These are phyloP conservation scores for Sylvilagus floridanus DNA, from an alignment of 2,797 vertebrate species.

Conservation along the genomic window DNA sequence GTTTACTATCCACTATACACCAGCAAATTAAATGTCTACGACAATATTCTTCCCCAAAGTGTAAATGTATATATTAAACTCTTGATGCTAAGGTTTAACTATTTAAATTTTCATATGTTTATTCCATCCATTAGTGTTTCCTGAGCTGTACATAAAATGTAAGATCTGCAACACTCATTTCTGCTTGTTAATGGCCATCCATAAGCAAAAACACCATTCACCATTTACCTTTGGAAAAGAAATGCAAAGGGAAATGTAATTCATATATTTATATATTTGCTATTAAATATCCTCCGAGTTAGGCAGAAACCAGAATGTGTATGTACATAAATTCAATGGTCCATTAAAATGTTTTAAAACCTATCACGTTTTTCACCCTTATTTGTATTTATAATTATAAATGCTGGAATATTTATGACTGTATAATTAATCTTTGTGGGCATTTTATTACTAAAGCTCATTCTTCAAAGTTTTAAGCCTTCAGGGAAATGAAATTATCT, in stretches of 20 bases:
- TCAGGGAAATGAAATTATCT: conserved; percentile 70
- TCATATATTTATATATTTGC: conserved; percentile 48
- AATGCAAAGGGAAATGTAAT: conserved; percentile 59
- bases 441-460: conserved; percentile 73
- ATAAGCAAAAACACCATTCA: conserved; percentile 54
- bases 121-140: conserved; percentile 8
- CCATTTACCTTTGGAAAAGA: conserved; percentile 56
- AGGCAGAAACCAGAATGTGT: conserved; percentile 65
- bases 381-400: conserved; percentile 75
- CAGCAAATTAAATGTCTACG: conserved; percentile 25
- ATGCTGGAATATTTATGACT: conserved; percentile 72
- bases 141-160: conserved; percentile 36
- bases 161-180: conserved; percentile 60
- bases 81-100: conserved; percentile 36
- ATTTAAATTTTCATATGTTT: conserved; percentile 45
- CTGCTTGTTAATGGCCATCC: conserved; percentile 33
- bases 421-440: conserved; percentile 64
- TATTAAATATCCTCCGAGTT: conserved; percentile 28
- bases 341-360: conserved; percentile 71
- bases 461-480: conserved; percentile 69
- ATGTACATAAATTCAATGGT: conserved; percentile 62
- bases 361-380: conserved; percentile 60
- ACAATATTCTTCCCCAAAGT: neutral
- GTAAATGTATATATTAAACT: neutral
- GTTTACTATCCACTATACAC: neutral